These are phyloP conservation scores for Aspidiotus destructor DNA, from an alignment of 2,888 invertebrate genomes.

Conservation along the genomic window DNA sequence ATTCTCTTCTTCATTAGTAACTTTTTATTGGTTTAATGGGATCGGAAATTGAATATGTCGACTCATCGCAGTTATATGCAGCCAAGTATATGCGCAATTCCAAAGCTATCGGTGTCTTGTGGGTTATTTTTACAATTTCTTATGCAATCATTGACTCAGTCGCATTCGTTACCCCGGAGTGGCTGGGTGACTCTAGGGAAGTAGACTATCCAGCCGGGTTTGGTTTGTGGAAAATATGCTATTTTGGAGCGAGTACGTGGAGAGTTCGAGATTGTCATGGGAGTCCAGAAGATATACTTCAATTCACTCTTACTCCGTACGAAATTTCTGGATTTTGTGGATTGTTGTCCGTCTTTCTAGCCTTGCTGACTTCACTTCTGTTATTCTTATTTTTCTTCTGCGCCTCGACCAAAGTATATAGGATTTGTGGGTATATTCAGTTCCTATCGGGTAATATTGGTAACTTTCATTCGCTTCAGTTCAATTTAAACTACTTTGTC, in stretches of 20 bases:
- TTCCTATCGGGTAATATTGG: slow-evolving; percentile 69
- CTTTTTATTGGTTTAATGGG: slow-evolving; percentile 51
- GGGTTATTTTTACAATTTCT: slow-evolving; percentile 96
- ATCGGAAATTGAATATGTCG: slow-evolving; percentile 85
- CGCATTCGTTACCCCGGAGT: slow-evolving; percentile 89
- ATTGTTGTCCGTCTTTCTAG: slow-evolving; percentile 72
- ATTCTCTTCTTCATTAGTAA: too few species aligned
- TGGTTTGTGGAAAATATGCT: slow-evolving; percentile 85
- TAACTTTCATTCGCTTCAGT: too few species aligned
- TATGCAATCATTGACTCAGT: slow-evolving; percentile 92
- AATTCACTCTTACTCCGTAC: slow-evolving; percentile 75
- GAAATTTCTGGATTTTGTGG: slow-evolving; percentile 80
- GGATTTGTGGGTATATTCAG: slow-evolving; percentile 91
- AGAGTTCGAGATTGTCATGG: slow-evolving; percentile 74
- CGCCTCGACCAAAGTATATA: slow-evolving; percentile 81
- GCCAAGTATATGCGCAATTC: slow-evolving; percentile 85
- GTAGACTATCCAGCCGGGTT: slow-evolving; percentile 83
- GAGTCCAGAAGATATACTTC: slow-evolving; percentile 68
- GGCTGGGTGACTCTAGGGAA: slow-evolving; percentile 62
- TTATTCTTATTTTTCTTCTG: slow-evolving; percentile 90
- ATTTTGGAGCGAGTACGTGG: slow-evolving; percentile 52
- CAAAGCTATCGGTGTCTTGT: slow-evolving; percentile 90
- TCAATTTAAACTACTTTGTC: too few species aligned
- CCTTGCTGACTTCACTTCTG: slow-evolving; percentile 74
- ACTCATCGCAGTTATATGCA: slow-evolving; percentile 80